Conservation (phyloP, 1,140 invertebrate genomes). For the Oryctes rhinoceros region DNA sequence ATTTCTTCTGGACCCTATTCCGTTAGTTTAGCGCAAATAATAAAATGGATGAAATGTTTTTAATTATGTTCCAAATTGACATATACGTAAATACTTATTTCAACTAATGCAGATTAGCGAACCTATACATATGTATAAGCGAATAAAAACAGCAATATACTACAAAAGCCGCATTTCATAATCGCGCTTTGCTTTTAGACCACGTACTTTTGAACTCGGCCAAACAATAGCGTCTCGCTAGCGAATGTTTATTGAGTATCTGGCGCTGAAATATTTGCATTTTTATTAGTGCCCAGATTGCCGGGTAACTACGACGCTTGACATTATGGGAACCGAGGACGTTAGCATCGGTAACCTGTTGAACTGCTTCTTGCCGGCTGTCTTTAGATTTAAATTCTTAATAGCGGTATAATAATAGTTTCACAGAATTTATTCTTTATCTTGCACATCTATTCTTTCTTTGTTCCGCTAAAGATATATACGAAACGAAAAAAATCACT, state of each 20-base stretch:
- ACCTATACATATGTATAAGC: too few relatives aligned
- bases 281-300: not conserved
- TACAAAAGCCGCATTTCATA: not conserved
- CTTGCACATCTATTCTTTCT: too few relatives aligned
- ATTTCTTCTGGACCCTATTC: too few relatives aligned
- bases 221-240: not conserved
- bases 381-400: not conserved
- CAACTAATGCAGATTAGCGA: too few relatives aligned
- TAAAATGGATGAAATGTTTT: too few relatives aligned
- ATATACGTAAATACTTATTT: too few relatives aligned
- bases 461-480: too few relatives aligned
- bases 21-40: too few relatives aligned
- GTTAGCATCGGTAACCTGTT: conserved; percentile 1
- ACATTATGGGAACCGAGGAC: not conserved
- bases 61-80: too few relatives aligned
- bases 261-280: not conserved
- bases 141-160: not conserved
- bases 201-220: not conserved
- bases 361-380: not conserved
- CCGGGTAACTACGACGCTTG: not conserved
- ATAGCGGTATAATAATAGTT: not conserved
- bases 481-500: too few relatives aligned
- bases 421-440: too few relatives aligned
- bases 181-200: not conserved
- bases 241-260: not conserved